Evolutionary conservation across 2,113 vertebrate species (phyloP).

Genomic region (Megaceryle torquata): DNA sequence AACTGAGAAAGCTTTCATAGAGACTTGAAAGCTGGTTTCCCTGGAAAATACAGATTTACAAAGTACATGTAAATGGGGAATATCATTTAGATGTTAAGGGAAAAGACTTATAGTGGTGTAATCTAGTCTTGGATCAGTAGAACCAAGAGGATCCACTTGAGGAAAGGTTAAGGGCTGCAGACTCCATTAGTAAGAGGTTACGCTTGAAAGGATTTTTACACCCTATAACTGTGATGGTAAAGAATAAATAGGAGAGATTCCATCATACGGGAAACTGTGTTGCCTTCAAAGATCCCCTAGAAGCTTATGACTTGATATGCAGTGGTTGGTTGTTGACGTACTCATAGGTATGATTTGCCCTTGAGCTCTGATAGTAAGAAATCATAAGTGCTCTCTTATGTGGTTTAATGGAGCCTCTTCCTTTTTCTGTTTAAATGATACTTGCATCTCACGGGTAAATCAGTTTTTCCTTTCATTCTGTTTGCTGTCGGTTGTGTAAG

Average conservation of each 20-base stretch:
- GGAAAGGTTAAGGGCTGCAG: background rate
- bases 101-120: background rate
- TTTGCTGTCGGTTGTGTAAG: background rate
- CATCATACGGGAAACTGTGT: background rate
- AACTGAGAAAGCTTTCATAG: background rate
- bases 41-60: background rate
- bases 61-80: fast-evolving
- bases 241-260: background rate
- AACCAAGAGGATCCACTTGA: background rate
- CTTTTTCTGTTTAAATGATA: background rate
- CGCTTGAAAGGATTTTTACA: background rate
- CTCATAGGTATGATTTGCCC: background rate
- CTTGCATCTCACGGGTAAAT: background rate
- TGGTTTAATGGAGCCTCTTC: background rate
- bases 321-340: background rate
- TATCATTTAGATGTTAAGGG: background rate
- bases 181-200: background rate
- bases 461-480: background rate
- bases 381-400: background rate
- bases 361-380: background rate
- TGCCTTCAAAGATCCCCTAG: background rate
- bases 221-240: background rate
- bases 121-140: background rate
- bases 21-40: background rate
- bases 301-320: background rate